Evolutionary conservation across 2,113 vertebrate genomes (phyloP).

Genomic region (Tragelaphus buxtoni): DNA sequence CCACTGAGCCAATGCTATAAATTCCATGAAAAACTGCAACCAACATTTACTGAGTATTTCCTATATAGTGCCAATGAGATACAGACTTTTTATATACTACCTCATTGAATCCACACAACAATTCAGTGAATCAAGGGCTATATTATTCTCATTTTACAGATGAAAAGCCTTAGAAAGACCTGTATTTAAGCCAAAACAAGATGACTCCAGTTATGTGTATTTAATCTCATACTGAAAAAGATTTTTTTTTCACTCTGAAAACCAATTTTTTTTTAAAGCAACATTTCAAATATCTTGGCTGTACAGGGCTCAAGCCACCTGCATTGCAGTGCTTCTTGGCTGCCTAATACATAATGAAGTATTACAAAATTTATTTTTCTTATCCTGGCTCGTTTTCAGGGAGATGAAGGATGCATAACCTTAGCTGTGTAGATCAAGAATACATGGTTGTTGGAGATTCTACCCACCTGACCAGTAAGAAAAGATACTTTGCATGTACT

Average conservation of each 20-base stretch:
- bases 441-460: background rate
- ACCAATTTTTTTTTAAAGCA: background rate
- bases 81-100: background rate
- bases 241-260: background rate
- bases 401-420: background rate
- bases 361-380: background rate
- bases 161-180: background rate
- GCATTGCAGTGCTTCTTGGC: background rate
- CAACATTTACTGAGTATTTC: background rate
- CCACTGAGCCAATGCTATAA: background rate
- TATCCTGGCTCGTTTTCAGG: background rate
- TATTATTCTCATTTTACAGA: background rate
- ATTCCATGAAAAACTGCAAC: background rate
- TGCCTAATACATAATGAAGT: background rate
- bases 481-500: background rate
- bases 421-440: background rate
- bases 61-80: background rate
- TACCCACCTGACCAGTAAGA: background rate
- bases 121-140: background rate
- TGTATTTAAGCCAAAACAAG: background rate
- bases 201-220: background rate
- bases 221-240: background rate
- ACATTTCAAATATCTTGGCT: background rate
- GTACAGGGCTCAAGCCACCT: background rate
- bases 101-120: background rate